A percentile compares a stretch with the other conserved stretches of the same genome.
These are phyloP conservation scores for Melanophora roralis DNA, from an alignment of 2,888 invertebrate species.

Conservation along the genomic window DNA sequence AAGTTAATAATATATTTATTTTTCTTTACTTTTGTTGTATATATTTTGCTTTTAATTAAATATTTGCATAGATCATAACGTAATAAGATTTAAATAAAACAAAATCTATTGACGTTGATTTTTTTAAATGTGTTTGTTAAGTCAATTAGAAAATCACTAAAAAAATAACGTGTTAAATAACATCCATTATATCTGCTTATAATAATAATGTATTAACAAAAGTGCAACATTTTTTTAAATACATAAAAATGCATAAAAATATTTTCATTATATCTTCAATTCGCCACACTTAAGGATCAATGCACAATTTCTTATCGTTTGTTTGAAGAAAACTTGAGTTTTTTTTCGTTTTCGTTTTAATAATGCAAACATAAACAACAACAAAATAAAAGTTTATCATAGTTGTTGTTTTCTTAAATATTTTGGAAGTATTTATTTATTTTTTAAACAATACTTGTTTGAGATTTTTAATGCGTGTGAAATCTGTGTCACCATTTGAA, in stretches of 20 bases:
- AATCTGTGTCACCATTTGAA: conserved; percentile 31
- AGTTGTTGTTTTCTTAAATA: not conserved
- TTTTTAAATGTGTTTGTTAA: conserved; percentile 54
- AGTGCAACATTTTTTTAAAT: conserved; percentile 27
- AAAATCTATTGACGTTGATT: conserved; percentile 37
- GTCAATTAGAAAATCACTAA: conserved; percentile 55
- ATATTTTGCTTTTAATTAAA: conserved; percentile 2
- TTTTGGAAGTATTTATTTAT: not conserved
- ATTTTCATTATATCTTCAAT: not conserved
- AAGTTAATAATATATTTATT: not conserved
- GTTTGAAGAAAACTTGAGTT: conserved; percentile 36
- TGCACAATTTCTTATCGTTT: not conserved
- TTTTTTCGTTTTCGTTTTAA: conserved; percentile 19
- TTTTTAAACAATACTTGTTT: not conserved
- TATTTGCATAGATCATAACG: conserved; percentile 26
- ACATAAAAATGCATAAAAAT: not conserved
- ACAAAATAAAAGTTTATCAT: not conserved
- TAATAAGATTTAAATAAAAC: conserved; percentile 25
- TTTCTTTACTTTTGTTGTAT: not conserved
- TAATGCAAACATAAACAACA: conserved; percentile 11
- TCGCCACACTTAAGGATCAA: conserved; percentile 6
- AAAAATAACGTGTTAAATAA: conserved; percentile 34
- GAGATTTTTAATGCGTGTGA: conserved; percentile 24
- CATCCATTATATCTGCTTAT: not conserved
- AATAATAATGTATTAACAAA: conserved; percentile 5